Evolutionary conservation across 1,140 invertebrate genomes (phyloP).

Genomic region (Trichogramma pretiosum): DNA sequence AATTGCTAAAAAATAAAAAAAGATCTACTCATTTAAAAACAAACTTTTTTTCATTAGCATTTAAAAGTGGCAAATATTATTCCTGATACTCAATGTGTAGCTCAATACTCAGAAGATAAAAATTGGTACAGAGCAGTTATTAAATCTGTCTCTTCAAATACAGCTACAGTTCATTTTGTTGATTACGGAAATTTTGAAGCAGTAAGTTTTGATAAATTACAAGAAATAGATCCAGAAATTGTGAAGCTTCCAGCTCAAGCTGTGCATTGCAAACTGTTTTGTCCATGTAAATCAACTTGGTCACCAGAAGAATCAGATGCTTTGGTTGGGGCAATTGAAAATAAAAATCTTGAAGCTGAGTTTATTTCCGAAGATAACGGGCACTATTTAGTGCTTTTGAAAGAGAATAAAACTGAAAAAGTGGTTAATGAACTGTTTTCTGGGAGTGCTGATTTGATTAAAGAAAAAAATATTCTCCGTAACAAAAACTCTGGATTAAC

Average conservation of each 20-base stretch:
- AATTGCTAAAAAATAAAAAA: too few species aligned
- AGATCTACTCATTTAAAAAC: too few species aligned
- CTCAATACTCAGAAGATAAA: constrained; percentile 46
- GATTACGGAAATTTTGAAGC: constrained; percentile 48
- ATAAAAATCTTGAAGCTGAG: constrained; percentile 29
- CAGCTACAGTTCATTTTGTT: constrained; percentile 43
- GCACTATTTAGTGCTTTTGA: constrained; percentile 32
- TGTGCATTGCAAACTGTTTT: constrained; percentile 36
- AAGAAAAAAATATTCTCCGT: constrained; percentile 20
- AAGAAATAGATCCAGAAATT: constrained; percentile 31
- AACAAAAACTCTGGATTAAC: constrained; percentile 10
- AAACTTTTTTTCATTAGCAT: too few species aligned
- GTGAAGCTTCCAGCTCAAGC: constrained; percentile 34
- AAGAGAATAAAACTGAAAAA: constrained; percentile 17
- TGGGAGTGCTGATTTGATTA: constrained; percentile 21
- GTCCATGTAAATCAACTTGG: constrained; percentile 22
- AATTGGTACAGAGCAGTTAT: constrained; percentile 51
- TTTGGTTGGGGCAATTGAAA: constrained; percentile 21
- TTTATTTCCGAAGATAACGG: constrained; percentile 31
- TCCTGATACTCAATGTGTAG: constrained; percentile 47
- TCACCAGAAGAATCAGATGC: constrained; percentile 19
- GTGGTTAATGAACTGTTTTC: constrained; percentile 37
- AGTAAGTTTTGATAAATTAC: constrained; percentile 30
- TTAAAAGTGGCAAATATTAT: too few species aligned
- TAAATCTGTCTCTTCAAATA: constrained; percentile 24